A percentile compares a stretch with the other conserved stretches of the same genome.
Evolutionary conservation across 2,797 vertebrate species (phyloP).

Genomic region (Vultur gryphus): DNA sequence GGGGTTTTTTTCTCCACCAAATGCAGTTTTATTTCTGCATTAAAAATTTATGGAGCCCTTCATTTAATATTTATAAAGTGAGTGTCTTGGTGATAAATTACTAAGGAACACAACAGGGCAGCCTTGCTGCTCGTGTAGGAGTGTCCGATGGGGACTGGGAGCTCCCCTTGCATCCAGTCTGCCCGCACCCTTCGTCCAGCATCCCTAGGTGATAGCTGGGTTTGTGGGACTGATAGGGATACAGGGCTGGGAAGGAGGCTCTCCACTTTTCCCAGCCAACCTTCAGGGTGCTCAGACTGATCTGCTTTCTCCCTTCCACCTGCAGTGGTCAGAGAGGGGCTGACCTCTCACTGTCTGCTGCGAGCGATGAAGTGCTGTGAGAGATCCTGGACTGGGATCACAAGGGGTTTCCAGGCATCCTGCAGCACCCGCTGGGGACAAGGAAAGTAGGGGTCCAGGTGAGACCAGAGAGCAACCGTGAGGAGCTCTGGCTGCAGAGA

Average conservation of each 20-base stretch:
- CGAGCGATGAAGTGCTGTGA: background rate
- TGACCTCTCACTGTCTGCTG: background rate
- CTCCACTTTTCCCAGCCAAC: background rate
- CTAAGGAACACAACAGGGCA: constrained; percentile 25
- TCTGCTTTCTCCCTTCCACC: background rate
- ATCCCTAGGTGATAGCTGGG: background rate
- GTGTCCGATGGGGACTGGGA: background rate
- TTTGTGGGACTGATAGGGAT: background rate
- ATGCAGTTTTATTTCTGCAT: constrained; percentile 28
- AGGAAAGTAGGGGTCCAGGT: background rate
- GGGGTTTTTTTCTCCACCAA: background rate
- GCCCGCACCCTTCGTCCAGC: background rate
- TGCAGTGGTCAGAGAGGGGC: background rate
- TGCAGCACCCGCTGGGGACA: background rate
- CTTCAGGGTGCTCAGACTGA: background rate
- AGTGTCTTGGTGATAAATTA: constrained; percentile 55
- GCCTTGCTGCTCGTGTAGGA: background rate
- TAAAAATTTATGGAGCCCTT: constrained; percentile 60
- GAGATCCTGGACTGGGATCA: background rate
- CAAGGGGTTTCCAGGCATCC: background rate
- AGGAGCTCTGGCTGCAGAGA: background rate
- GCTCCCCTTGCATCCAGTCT: background rate
- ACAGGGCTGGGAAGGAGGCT: background rate
- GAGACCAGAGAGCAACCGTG: background rate
- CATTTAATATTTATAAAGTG: constrained; percentile 64